Conservation (phyloP, 2,888 invertebrate genomes). For the Darwinula stevensoni region DNA sequence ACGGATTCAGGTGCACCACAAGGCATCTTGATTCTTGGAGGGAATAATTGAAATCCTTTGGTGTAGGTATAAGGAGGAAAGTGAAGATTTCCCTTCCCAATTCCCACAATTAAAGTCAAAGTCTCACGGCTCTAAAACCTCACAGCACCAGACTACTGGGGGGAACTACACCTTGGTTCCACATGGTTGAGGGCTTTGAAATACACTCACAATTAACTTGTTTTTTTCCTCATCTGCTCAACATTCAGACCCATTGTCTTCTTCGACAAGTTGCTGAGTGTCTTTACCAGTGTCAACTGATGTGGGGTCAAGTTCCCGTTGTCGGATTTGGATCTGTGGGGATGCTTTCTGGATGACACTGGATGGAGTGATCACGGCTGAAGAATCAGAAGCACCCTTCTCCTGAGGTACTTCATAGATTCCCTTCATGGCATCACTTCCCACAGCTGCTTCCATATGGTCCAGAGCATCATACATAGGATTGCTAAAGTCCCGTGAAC, state of each 20-base stretch:
- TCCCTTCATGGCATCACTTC: slow-evolving; percentile 8
- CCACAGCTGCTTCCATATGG: slow-evolving; percentile 12
- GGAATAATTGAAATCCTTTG: too few relatives aligned
- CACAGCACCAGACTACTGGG: too few relatives aligned
- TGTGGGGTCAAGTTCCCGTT: slow-evolving; percentile 49
- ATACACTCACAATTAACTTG: too few relatives aligned
- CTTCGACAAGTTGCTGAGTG: slow-evolving; percentile 63
- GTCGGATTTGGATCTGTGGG: slow-evolving; percentile 37
- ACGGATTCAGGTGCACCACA: too few relatives aligned
- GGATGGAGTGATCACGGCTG: slow-evolving; percentile 49
- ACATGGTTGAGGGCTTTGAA: too few relatives aligned
- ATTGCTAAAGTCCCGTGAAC: slow-evolving; percentile 65
- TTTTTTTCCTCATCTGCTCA: too few relatives aligned
- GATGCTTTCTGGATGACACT: slow-evolving; percentile 46
- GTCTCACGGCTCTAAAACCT: too few relatives aligned
- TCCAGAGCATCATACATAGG: slow-evolving; percentile 75
- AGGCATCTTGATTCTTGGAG: too few relatives aligned
- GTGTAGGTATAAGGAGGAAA: too few relatives aligned
- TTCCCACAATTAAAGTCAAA: too few relatives aligned
- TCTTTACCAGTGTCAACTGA: slow-evolving; percentile 61
- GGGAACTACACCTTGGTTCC: too few relatives aligned
- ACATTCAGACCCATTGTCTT: slow-evolving; percentile 29
- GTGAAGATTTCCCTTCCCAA: too few relatives aligned
- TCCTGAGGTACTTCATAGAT: slow-evolving; percentile 11
- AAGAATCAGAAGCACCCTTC: slow-evolving; percentile 14